phyloP scores from a whole-genome alignment of 2,113 vertebrate species.

The Hiodon tergisus region DNA sequence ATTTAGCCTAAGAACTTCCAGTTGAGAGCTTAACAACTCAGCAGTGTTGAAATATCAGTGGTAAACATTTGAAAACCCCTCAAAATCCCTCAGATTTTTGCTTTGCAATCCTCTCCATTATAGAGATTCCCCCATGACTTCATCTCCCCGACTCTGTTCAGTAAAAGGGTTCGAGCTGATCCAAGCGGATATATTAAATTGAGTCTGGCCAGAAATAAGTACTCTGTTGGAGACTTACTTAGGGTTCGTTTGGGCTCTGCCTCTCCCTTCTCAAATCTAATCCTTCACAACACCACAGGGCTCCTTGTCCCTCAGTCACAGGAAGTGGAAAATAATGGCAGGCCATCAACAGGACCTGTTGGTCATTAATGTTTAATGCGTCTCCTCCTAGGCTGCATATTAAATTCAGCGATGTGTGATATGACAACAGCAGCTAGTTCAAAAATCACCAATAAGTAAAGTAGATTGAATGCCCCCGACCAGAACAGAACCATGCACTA shows the following conservation, averaged over 20 bases:
- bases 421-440: neutral
- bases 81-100: too few relatives aligned
- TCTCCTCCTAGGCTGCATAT: neutral
- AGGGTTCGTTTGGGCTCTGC: neutral
- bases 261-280: neutral
- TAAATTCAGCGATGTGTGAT: neutral
- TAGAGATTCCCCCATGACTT: too few relatives aligned
- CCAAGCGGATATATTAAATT: too few relatives aligned
- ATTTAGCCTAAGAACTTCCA: neutral
- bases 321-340: neutral
- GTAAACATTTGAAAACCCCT: too few relatives aligned
- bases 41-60: neutral
- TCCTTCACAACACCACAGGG: neutral
- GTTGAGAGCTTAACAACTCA: neutral
- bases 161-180: too few relatives aligned
- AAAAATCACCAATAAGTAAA: neutral
- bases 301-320: neutral
- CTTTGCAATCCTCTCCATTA: too few relatives aligned
- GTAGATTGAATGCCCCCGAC: neutral
- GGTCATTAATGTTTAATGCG: constrained; percentile 5
- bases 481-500: neutral
- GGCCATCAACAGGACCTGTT: neutral
- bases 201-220: too few relatives aligned
- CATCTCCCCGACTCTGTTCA: too few relatives aligned
- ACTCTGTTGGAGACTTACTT: too few relatives aligned